Conservation (phyloP, 2,113 vertebrate species). For the Poeciliopsis occidentalis region DNA sequence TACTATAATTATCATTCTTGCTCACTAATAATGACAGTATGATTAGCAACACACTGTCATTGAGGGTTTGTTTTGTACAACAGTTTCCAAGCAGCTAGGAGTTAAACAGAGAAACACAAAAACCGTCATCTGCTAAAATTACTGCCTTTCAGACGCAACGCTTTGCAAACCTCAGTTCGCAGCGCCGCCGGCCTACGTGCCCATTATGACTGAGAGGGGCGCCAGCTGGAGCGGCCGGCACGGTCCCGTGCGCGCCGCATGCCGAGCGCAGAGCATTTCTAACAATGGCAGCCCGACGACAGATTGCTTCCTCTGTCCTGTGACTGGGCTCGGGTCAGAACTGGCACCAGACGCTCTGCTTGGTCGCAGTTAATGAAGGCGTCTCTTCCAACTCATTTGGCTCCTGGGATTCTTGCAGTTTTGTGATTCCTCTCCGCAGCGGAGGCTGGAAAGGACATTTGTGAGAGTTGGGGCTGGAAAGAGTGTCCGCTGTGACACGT, state of each 20-base stretch:
- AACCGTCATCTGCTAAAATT: constrained; percentile 30
- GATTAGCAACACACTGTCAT: too few relatives aligned
- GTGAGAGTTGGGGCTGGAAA: constrained; percentile 4
- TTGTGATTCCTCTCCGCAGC: constrained; percentile 23
- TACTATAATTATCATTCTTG: background rate
- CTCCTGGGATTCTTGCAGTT: constrained; percentile 10
- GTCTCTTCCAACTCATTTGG: constrained; percentile 40
- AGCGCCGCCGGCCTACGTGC: constrained; percentile 35
- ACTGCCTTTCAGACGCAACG: constrained; percentile 33
- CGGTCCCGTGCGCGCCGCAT: constrained; percentile 17
- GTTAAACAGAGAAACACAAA: background rate
- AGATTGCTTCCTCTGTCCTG: constrained; percentile 27
- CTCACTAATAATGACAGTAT: background rate
- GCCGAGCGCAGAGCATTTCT: constrained; percentile 9
- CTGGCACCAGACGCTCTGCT: constrained; percentile 1
- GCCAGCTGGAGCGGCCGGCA: constrained; percentile 65
- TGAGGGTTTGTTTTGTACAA: background rate
- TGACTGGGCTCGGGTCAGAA: constrained; percentile 41
- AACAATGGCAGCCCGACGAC: constrained; percentile 41
- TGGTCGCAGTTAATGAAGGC: constrained; percentile 25
- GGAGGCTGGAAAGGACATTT: constrained; percentile 27
- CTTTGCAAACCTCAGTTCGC: constrained; percentile 1
- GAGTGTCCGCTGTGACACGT: constrained; percentile 11
- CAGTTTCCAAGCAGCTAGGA: background rate
- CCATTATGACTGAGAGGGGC: constrained; percentile 33